Evolutionary conservation across 2,888 invertebrate species (phyloP).

Genomic region (Bursaphelenchus okinawaensis): DNA sequence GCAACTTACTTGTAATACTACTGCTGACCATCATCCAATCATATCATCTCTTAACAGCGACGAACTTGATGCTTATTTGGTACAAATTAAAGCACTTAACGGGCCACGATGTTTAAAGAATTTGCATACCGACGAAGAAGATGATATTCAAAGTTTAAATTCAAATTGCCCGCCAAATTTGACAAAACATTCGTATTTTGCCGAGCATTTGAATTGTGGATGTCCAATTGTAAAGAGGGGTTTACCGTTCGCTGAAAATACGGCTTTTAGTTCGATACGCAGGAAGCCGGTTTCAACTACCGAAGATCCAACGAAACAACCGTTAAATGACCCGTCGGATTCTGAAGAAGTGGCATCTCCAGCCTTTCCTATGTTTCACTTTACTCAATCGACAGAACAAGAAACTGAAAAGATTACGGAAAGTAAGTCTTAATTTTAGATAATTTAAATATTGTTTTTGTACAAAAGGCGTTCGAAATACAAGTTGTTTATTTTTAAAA

Average conservation of each 20-base stretch:
- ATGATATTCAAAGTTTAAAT: too few species aligned
- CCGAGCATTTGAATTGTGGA: constrained; percentile 37
- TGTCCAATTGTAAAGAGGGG: constrained; percentile 28
- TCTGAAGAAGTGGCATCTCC: constrained; percentile 5
- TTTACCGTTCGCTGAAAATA: not conserved
- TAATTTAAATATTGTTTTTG: not conserved
- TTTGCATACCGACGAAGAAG: constrained; percentile 38
- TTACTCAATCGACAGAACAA: constrained; percentile 2
- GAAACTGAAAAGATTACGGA: not conserved
- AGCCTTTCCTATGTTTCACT: constrained; percentile 13
- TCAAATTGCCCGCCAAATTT: constrained; percentile 44
- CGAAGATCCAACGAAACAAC: not conserved
- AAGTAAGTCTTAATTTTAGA: not conserved
- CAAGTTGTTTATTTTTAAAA: not conserved
- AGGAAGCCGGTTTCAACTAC: constrained; percentile 10
- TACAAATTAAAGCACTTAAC: constrained; percentile 35
- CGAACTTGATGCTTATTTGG: constrained; percentile 34
- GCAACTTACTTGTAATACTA: constrained; percentile 35
- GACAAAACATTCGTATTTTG: constrained; percentile 36
- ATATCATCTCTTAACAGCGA: constrained; percentile 16
- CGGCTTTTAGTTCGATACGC: constrained; percentile 5
- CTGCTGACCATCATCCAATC: constrained; percentile 12
- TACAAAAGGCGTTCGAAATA: not conserved
- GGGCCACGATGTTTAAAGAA: constrained; percentile 37
- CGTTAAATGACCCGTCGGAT: not conserved